These are phyloP conservation scores for Scleropages formosus DNA, from an alignment of 2,797 vertebrate genomes.

Conservation along the genomic window DNA sequence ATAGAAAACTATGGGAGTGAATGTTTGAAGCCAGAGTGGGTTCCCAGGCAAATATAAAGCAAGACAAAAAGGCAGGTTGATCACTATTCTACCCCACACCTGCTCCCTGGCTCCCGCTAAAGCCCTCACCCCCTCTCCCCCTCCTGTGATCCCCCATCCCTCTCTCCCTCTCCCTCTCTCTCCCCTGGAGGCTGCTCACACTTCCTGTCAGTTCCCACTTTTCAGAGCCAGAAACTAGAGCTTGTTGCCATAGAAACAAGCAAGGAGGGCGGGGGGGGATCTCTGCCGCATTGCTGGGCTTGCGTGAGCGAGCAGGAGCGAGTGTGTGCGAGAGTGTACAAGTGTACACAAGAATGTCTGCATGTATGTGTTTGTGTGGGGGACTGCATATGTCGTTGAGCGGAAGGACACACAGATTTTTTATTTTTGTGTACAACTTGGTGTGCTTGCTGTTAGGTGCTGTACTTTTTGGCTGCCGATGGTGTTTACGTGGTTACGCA, in stretches of 20 bases:
- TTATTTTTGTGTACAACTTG: slow-evolving; percentile 8
- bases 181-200: slow-evolving; percentile 61
- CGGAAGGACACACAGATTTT: background rate
- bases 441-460: slow-evolving; percentile 24
- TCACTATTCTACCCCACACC: slow-evolving; percentile 43
- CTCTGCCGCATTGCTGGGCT: slow-evolving; percentile 72
- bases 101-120: slow-evolving; percentile 34
- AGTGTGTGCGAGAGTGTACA: slow-evolving; percentile 32
- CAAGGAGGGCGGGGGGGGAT: slow-evolving; percentile 52
- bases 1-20: slow-evolving; percentile 44
- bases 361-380: slow-evolving; percentile 33
- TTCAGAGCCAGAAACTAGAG: slow-evolving; percentile 70
- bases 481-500: background rate
- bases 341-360: slow-evolving; percentile 27
- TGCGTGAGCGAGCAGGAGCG: slow-evolving; percentile 47
- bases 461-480: slow-evolving; percentile 26
- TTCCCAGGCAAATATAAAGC: slow-evolving; percentile 38
- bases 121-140: slow-evolving; percentile 18
- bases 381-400: background rate
- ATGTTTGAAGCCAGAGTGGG: slow-evolving; percentile 37
- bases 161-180: slow-evolving; percentile 19
- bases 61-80: slow-evolving; percentile 30
- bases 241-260: slow-evolving; percentile 78
- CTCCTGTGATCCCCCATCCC: background rate
- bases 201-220: slow-evolving; percentile 72